A percentile compares a stretch with the other conserved stretches of the same genome.
phyloP scores from a whole-genome alignment of 2,797 vertebrate genomes.

The Poeciliopsis infans region DNA sequence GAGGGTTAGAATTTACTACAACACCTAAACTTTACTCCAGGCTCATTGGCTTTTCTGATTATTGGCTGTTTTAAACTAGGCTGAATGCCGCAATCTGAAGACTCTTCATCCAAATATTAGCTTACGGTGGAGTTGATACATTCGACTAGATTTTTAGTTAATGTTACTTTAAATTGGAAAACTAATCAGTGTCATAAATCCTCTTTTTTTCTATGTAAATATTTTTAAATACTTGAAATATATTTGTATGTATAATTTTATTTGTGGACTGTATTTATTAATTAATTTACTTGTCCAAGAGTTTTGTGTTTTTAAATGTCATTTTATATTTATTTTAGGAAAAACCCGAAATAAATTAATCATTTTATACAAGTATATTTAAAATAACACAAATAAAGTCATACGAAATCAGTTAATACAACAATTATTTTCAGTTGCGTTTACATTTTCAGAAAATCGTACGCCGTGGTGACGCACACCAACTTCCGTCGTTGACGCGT shows the following conservation, averaged over 20 bases:
- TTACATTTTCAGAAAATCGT: not conserved
- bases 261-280: not conserved
- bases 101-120: not conserved
- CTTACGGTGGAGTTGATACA: not conserved
- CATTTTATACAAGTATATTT: not conserved
- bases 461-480: not conserved
- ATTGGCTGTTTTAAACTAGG: not conserved
- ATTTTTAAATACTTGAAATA: not conserved
- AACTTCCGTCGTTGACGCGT: constrained; percentile 53
- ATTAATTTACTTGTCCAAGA: not conserved
- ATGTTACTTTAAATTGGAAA: not conserved
- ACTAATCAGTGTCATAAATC: not conserved
- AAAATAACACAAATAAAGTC: not conserved
- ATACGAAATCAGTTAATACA: not conserved
- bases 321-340: not conserved
- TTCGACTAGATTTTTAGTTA: not conserved
- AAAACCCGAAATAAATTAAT: not conserved
- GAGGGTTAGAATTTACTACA: not conserved
- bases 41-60: not conserved
- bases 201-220: not conserved
- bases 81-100: not conserved
- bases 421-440: not conserved
- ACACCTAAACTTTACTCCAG: not conserved
- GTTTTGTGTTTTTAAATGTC: not conserved
- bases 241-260: not conserved